Evolutionary conservation across 1,140 invertebrate species (phyloP).

Genomic region (Aphis gossypii): DNA sequence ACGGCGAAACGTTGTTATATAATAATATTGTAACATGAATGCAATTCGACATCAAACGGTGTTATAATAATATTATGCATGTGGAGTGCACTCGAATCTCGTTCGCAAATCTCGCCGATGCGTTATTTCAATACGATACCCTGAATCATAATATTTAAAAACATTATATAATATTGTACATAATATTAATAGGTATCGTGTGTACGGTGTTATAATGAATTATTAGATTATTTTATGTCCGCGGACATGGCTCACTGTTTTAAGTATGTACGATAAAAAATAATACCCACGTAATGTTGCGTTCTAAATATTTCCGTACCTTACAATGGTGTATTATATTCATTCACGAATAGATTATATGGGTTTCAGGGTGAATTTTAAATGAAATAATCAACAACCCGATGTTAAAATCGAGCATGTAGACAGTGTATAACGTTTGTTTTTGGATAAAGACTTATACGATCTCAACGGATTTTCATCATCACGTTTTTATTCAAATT

Average conservation of each 20-base stretch:
- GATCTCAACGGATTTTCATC: background rate
- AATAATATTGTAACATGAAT: background rate
- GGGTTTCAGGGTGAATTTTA: background rate
- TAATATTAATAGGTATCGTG: background rate
- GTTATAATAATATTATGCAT: background rate
- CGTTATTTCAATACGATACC: background rate
- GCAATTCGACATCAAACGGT: background rate
- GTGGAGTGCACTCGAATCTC: background rate
- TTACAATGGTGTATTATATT: background rate
- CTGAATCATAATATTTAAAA: background rate
- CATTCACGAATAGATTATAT: background rate
- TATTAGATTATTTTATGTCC: background rate
- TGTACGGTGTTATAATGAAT: background rate
- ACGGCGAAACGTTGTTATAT: background rate
- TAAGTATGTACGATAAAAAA: no score
- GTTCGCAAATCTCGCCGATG: background rate
- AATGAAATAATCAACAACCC: background rate
- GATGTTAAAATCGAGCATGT: background rate
- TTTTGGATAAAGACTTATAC: background rate
- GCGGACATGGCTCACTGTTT: no score
- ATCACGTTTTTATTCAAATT: background rate
- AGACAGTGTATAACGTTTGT: background rate
- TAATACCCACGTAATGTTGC: background rate
- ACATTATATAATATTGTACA: no score
- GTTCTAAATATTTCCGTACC: background rate